Percentiles rank a stretch among this genome's conserved stretches.
phyloP scores from a whole-genome alignment of 2,113 vertebrate species.

The Physeter macrocephalus region DNA sequence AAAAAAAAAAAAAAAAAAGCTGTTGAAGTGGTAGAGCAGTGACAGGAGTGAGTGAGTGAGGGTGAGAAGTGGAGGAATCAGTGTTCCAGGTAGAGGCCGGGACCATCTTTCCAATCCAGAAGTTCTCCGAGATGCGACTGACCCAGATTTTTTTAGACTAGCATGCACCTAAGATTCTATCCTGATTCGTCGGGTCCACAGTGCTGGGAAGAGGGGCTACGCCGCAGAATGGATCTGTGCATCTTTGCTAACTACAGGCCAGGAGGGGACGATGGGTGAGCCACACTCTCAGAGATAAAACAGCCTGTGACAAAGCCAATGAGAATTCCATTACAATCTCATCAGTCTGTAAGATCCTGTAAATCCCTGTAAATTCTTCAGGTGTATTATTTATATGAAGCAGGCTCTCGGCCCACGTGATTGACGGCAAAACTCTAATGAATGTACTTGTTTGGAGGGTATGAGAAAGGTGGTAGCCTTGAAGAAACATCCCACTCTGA shows the following conservation, averaged over 20 bases:
- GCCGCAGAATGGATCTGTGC: background rate
- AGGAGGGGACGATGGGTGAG: background rate
- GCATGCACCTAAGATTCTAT: background rate
- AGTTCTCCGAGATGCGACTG: background rate
- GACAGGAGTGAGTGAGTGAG: background rate
- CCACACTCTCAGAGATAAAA: background rate
- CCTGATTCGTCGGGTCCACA: no score
- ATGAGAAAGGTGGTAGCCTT: background rate
- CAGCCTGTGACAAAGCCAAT: background rate
- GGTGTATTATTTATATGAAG: background rate
- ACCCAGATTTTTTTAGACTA: background rate
- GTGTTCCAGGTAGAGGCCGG: rapidly evolving
- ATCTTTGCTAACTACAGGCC: background rate
- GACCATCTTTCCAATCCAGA: background rate
- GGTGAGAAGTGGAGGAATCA: background rate
- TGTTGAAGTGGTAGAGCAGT: no score
- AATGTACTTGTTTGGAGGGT: background rate
- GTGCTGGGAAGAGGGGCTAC: background rate
- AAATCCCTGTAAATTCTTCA: background rate
- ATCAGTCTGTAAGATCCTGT: background rate
- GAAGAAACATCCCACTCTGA: background rate
- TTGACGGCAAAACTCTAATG: background rate
- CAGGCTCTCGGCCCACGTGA: background rate
- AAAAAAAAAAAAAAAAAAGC: no score
- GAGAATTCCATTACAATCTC: background rate